Conservation (phyloP, 2,888 invertebrate species). For the Latrodectus elegans region DNA sequence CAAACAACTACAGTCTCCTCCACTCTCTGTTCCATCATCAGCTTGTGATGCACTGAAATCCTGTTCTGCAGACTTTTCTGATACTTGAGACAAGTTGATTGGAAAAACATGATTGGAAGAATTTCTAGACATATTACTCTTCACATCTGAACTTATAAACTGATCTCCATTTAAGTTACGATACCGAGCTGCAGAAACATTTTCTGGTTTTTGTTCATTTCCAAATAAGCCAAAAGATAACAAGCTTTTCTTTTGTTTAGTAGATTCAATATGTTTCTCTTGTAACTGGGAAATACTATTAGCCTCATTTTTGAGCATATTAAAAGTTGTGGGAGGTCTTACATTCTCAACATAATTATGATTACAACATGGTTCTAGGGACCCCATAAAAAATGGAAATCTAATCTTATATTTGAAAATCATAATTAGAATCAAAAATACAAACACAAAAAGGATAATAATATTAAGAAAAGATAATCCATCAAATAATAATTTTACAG, state of each 20-base stretch:
- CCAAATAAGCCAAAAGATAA: neutral
- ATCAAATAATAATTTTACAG: slow-evolving; percentile 12
- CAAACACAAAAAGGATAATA: neutral
- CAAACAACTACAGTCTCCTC: too few species aligned
- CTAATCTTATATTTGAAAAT: slow-evolving; percentile 33
- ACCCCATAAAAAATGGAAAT: slow-evolving; percentile 36
- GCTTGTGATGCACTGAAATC: too few species aligned
- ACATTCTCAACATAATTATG: slow-evolving; percentile 32
- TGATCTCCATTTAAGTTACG: too few species aligned
- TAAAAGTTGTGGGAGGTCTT: neutral
- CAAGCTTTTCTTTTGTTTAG: neutral
- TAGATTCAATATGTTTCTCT: neutral
- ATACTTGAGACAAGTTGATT: too few species aligned
- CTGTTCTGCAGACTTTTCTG: too few species aligned
- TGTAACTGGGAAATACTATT: neutral
- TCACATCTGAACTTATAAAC: too few species aligned
- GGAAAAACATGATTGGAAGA: too few species aligned
- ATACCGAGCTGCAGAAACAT: too few species aligned
- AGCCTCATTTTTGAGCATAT: neutral
- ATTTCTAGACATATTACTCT: too few species aligned
- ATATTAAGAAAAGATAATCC: neutral
- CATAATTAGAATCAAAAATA: slow-evolving; percentile 11
- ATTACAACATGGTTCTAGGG: slow-evolving; percentile 12
- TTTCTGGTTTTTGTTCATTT: neutral
- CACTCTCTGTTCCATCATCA: too few species aligned